A percentile compares a stretch with the other conserved stretches of the same genome.
Conservation (phyloP, 2,797 vertebrate species). For the Gambusia yucatana region DNA sequence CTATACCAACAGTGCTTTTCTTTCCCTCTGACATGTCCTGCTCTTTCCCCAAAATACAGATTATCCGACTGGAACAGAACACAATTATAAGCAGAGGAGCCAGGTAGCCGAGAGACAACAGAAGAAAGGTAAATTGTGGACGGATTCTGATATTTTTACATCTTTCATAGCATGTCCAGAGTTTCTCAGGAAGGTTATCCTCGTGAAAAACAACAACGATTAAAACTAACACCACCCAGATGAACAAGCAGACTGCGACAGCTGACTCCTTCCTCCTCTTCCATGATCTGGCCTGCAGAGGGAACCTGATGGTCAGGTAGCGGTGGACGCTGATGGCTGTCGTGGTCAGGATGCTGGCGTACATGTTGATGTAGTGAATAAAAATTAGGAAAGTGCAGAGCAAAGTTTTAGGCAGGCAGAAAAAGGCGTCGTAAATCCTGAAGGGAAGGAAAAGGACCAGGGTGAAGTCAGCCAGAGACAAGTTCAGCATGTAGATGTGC, state of each 20-base stretch:
- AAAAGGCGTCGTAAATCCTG: slow-evolving; percentile 63
- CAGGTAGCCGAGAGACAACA: slow-evolving; percentile 63
- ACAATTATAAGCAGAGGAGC: slow-evolving; percentile 56
- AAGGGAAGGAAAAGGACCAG: slow-evolving; percentile 84
- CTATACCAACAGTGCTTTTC: slow-evolving; percentile 63
- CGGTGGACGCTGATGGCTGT: slow-evolving; percentile 78
- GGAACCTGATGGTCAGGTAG: slow-evolving; percentile 71
- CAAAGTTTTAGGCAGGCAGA: accelerated
- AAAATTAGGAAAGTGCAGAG: slow-evolving; percentile 71
- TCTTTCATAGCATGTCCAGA: slow-evolving; percentile 66
- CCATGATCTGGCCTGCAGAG: slow-evolving; percentile 52
- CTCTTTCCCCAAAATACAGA: slow-evolving; percentile 56
- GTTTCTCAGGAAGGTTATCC: not conserved
- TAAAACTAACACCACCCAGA: slow-evolving; percentile 60
- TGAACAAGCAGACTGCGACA: slow-evolving; percentile 50
- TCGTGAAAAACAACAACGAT: accelerated
- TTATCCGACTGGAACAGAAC: slow-evolving; percentile 70
- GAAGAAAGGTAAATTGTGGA: accelerated
- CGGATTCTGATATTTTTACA: accelerated
- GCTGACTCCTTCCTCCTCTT: slow-evolving; percentile 60
- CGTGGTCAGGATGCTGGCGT: slow-evolving; percentile 77
- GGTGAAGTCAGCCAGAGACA: slow-evolving; percentile 67
- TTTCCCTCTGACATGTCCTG: slow-evolving; percentile 29
- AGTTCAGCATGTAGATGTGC: slow-evolving; percentile 80
- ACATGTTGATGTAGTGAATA: slow-evolving; percentile 80